These are phyloP conservation scores for Meteorus colon DNA, from an alignment of 2,888 invertebrate species.

Conservation along the genomic window DNA sequence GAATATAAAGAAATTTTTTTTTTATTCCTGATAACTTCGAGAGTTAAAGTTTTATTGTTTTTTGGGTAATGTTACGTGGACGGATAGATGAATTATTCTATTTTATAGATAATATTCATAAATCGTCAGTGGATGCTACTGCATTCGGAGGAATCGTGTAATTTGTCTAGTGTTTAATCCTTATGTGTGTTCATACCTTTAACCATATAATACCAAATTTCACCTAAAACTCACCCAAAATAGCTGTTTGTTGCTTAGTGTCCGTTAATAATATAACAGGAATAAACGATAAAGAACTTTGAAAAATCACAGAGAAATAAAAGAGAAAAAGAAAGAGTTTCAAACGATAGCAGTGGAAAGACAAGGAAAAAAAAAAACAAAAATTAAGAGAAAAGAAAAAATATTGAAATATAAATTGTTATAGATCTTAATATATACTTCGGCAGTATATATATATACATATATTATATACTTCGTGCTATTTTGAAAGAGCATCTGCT, in stretches of 20 bases:
- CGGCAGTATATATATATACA: slow-evolving; percentile 1
- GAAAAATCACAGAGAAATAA: slow-evolving; percentile 30
- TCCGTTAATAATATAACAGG: slow-evolving; percentile 47
- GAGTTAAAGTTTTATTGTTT: not conserved
- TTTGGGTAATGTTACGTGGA: slow-evolving; percentile 25
- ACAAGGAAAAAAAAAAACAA: slow-evolving; percentile 44
- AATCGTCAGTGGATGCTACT: slow-evolving; percentile 52
- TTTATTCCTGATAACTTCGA: not conserved
- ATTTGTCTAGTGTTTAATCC: slow-evolving; percentile 93
- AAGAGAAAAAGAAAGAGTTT: slow-evolving; percentile 35
- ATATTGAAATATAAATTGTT: slow-evolving; percentile 7
- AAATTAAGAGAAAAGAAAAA: slow-evolving; percentile 44
- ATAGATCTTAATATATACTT: not conserved
- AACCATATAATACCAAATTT: slow-evolving; percentile 52
- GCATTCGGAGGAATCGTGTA: slow-evolving; percentile 79
- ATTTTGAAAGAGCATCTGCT: slow-evolving; percentile 38
- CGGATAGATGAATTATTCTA: slow-evolving; percentile 3
- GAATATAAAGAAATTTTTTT: not conserved
- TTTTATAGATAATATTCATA: slow-evolving; percentile 11
- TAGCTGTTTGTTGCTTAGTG: slow-evolving; percentile 64
- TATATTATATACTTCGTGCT: slow-evolving; percentile 5
- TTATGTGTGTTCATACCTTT: slow-evolving; percentile 83
- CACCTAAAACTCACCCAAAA: slow-evolving; percentile 64
- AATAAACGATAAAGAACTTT: slow-evolving; percentile 35
- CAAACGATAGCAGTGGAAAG: slow-evolving; percentile 31